Evolutionary conservation across 2,888 invertebrate genomes (phyloP).

Genomic region (Diplazon laetatorius): DNA sequence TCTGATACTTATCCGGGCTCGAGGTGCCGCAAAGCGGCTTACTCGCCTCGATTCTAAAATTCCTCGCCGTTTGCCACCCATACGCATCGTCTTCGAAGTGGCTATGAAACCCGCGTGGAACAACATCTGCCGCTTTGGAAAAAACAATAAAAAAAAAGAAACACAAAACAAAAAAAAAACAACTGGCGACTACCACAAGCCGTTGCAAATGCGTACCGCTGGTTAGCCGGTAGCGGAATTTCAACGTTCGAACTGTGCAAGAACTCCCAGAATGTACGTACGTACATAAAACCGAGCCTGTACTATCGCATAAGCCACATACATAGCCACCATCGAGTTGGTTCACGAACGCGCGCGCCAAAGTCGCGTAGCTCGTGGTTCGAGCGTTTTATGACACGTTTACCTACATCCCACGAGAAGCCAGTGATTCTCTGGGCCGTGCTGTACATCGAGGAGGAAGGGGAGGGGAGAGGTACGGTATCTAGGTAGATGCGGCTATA

Average conservation of each 20-base stretch:
- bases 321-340: not conserved
- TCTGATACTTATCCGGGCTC: slow-evolving; percentile 14
- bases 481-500: slow-evolving; percentile 23
- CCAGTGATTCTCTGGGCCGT: slow-evolving; percentile 41
- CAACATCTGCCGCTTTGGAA: not conserved
- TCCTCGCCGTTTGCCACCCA: slow-evolving; percentile 8
- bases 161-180: slow-evolving; percentile 4
- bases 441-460: slow-evolving; percentile 32
- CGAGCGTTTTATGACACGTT: slow-evolving; percentile 68
- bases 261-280: not conserved
- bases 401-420: slow-evolving; percentile 67
- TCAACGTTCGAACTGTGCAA: slow-evolving; percentile 16
- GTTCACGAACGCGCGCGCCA: slow-evolving; percentile 17
- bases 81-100: not conserved
- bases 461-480: not conserved
- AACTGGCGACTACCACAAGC: slow-evolving; percentile 7
- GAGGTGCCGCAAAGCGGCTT: slow-evolving; percentile 13
- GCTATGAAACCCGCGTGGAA: slow-evolving; percentile 1
- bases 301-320: not conserved
- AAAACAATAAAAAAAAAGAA: no score
- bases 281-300: not conserved
- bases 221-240: slow-evolving; percentile 28
- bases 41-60: slow-evolving; percentile 24
- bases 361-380: slow-evolving; percentile 1
- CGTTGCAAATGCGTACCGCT: slow-evolving; percentile 1